These are phyloP conservation scores for Perithous albicinctus DNA, from an alignment of 2,888 invertebrate genomes.

Conservation along the genomic window DNA sequence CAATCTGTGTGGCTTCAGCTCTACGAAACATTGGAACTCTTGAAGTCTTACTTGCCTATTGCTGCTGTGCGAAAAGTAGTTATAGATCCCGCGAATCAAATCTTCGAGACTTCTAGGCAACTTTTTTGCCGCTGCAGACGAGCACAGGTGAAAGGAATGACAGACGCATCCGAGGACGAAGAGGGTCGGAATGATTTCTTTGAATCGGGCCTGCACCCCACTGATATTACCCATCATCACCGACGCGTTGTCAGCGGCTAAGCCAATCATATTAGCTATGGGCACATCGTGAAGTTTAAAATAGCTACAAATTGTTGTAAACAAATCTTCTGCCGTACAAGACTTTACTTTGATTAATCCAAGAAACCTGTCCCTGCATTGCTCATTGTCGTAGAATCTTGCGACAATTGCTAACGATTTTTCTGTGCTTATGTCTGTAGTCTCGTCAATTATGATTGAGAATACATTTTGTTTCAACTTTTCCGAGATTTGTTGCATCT, in stretches of 20 bases:
- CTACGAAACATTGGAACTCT: slow-evolving; percentile 35
- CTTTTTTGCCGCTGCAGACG: slow-evolving; percentile 43
- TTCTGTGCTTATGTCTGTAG: not conserved
- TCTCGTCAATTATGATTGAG: slow-evolving; percentile 46
- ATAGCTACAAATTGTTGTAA: slow-evolving; percentile 5
- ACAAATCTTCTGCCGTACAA: slow-evolving; percentile 55
- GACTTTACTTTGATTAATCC: slow-evolving; percentile 44
- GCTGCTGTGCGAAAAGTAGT: slow-evolving; percentile 49
- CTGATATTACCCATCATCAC: slow-evolving; percentile 56
- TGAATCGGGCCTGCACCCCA: slow-evolving; percentile 54
- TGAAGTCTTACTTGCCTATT: slow-evolving; percentile 27
- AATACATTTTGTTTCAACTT: slow-evolving; percentile 3
- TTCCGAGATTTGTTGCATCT: not conserved
- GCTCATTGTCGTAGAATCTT: slow-evolving; percentile 22
- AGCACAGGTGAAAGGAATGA: slow-evolving; percentile 59
- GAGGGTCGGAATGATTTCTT: slow-evolving; percentile 43
- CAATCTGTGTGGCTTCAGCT: slow-evolving; percentile 47
- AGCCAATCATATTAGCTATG: slow-evolving; percentile 52
- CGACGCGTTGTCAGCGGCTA: slow-evolving; percentile 59
- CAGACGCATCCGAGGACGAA: slow-evolving; percentile 54
- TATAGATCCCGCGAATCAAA: slow-evolving; percentile 24
- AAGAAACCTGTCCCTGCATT: slow-evolving; percentile 14
- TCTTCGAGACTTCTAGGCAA: slow-evolving; percentile 48
- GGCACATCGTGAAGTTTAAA: slow-evolving; percentile 29
- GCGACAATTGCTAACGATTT: slow-evolving; percentile 27